Evolutionary conservation across 2,113 vertebrate genomes (phyloP).

Genomic region (Tylochromis polylepis): DNA sequence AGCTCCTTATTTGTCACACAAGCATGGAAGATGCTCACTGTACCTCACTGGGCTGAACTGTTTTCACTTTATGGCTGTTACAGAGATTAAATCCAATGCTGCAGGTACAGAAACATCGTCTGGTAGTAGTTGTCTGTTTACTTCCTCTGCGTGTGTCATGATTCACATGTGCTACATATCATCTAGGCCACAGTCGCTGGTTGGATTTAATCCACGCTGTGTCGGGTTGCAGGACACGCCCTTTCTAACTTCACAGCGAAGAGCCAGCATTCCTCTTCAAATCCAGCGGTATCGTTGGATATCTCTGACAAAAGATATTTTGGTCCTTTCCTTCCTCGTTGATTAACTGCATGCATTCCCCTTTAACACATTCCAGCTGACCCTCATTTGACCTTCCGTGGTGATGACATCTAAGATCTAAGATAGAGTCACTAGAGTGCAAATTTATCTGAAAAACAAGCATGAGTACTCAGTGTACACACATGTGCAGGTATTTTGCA

Average conservation of each 20-base stretch:
- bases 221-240: slow-evolving; percentile 56
- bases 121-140: neutral
- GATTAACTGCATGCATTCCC: neutral
- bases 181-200: slow-evolving; percentile 23
- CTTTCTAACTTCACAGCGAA: slow-evolving; percentile 33
- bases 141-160: neutral
- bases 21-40: neutral
- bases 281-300: neutral
- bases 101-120: neutral
- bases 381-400: neutral
- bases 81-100: slow-evolving; percentile 2
- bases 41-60: neutral
- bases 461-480: neutral
- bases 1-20: neutral
- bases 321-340: slow-evolving; percentile 9
- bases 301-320: neutral
- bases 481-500: neutral
- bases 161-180: slow-evolving; percentile 17
- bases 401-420: neutral
- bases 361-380: neutral
- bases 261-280: neutral
- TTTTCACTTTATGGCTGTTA: neutral
- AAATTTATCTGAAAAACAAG: neutral
- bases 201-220: slow-evolving; percentile 24
- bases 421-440: neutral